Evolutionary conservation across 2,888 invertebrate species (phyloP).

Genomic region (Euzophera pinguis): DNA sequence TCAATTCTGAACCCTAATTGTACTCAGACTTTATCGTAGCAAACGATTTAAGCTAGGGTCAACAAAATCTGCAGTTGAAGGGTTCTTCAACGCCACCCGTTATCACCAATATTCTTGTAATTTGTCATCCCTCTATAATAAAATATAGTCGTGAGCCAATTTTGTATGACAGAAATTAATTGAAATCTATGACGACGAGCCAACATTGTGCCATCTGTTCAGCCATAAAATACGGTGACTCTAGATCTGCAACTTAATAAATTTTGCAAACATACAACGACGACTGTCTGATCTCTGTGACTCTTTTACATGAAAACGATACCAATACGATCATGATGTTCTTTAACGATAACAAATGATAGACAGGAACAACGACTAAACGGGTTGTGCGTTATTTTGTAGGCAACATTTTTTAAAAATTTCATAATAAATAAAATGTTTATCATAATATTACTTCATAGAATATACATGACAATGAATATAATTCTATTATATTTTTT

Average conservation of each 20-base stretch:
- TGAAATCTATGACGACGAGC: conserved; percentile 65
- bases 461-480: no score
- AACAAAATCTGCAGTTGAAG: not conserved
- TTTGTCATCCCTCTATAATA: conserved; percentile 50
- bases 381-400: no score
- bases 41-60: not conserved
- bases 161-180: conserved; percentile 73
- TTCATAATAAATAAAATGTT: no score
- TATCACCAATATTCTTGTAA: conserved; percentile 18
- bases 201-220: conserved; percentile 56
- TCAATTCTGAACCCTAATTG: no score
- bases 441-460: no score
- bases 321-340: no score
- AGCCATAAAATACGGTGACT: not conserved
- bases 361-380: no score
- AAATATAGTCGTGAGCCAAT: conserved; percentile 54
- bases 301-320: no score
- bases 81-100: not conserved
- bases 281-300: no score
- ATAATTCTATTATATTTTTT: no score
- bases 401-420: no score
- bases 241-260: not conserved
- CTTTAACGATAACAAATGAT: no score
- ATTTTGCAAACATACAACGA: not conserved
- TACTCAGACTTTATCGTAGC: not conserved